Percentiles rank a stretch among this genome's conserved stretches.
These are phyloP conservation scores for Griposia aprilina DNA, from an alignment of 2,888 invertebrate species.

Conservation along the genomic window DNA sequence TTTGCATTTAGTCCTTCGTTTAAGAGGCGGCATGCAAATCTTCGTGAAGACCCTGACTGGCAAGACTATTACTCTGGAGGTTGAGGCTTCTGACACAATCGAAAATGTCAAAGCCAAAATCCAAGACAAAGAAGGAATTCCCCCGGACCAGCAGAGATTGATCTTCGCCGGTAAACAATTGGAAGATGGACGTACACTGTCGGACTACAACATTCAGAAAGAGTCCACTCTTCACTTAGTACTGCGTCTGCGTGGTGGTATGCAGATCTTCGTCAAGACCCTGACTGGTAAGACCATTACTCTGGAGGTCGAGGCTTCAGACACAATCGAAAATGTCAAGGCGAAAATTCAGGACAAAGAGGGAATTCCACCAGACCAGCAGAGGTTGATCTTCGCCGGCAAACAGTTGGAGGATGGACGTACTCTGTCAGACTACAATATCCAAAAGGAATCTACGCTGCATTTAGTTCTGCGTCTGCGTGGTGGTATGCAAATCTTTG, in stretches of 20 bases:
- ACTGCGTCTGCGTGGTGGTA: background rate
- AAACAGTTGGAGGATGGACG: background rate
- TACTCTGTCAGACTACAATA: background rate
- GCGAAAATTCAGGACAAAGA: background rate
- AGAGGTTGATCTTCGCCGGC: background rate
- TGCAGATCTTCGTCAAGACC: background rate
- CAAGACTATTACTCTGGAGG: background rate
- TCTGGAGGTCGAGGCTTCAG: background rate
- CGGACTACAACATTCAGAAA: background rate
- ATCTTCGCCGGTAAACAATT: conserved; percentile 7
- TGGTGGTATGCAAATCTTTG: conserved; percentile 78
- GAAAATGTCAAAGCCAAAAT: background rate
- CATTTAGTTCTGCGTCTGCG: conserved; percentile 80
- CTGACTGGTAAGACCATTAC: background rate
- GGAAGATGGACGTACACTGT: background rate
- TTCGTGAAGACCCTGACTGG: background rate
- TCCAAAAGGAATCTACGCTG: conserved; percentile 65
- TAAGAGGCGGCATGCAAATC: conserved; percentile 36
- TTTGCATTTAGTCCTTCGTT: conserved; percentile 67
- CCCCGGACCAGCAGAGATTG: background rate
- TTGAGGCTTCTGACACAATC: background rate
- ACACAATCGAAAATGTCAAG: background rate
- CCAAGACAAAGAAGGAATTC: background rate
- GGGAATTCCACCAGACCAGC: background rate
- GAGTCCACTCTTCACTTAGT: background rate